These are phyloP conservation scores for Acanthaster planci DNA, from an alignment of 35 echinoderm and acorn worm genomes.

Conservation along the genomic window DNA sequence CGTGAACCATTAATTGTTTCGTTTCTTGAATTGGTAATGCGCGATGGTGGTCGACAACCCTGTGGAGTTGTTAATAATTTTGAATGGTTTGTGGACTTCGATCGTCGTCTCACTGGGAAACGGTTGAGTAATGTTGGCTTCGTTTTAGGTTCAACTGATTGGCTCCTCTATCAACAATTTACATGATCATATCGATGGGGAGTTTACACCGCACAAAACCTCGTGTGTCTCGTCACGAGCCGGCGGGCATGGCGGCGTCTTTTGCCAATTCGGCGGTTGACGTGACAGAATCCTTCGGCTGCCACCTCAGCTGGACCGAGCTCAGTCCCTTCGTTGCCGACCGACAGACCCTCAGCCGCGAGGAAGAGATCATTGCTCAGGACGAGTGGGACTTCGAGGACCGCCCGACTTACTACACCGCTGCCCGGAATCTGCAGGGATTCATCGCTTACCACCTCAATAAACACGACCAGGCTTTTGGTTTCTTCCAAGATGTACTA, in stretches of 20 bases:
- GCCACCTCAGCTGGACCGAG: slow-evolving; percentile 74
- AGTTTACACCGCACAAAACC: too few species aligned
- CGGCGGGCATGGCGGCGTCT: background rate
- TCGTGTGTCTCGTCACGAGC: too few species aligned
- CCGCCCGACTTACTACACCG: slow-evolving; percentile 51
- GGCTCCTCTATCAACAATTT: too few species aligned
- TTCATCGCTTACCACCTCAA: slow-evolving; percentile 60
- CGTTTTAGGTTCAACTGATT: too few species aligned
- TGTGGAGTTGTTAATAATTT: too few species aligned
- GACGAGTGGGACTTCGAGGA: slow-evolving; percentile 48
- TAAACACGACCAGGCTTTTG: slow-evolving; percentile 21
- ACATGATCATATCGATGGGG: too few species aligned
- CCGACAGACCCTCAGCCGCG: background rate
- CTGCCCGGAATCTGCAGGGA: slow-evolving; percentile 61
- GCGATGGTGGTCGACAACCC: too few species aligned
- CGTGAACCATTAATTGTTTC: too few species aligned
- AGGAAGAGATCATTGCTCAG: slow-evolving; percentile 20
- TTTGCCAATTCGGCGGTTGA: background rate
- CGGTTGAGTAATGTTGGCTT: too few species aligned
- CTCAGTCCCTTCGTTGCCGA: slow-evolving; percentile 34
- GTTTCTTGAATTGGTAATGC: too few species aligned
- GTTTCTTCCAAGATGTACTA: slow-evolving; percentile 57
- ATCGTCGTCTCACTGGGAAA: too few species aligned
- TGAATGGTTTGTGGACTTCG: too few species aligned
- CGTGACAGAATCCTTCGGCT: slow-evolving; percentile 46